phyloP scores from a whole-genome alignment of 1,140 invertebrate genomes.

The Drosophila tristis region DNA sequence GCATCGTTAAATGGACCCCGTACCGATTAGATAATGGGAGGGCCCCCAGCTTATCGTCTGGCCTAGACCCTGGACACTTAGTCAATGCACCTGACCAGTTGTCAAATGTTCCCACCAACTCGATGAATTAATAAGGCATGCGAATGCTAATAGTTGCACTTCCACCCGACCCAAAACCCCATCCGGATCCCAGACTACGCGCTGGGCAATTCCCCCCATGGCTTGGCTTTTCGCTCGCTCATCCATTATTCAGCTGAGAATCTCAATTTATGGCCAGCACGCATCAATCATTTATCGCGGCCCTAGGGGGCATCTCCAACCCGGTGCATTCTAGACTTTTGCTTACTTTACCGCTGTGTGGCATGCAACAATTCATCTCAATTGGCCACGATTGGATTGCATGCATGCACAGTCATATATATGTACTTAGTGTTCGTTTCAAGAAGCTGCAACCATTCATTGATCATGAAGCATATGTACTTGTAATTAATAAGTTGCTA shows the following conservation, averaged over 20 bases:
- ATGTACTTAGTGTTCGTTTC: too few relatives aligned
- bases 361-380: constrained; percentile 67
- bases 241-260: constrained; percentile 16
- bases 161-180: background rate
- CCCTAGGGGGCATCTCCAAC: background rate
- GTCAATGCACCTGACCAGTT: constrained; percentile 11
- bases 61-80: constrained; percentile 37
- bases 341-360: constrained; percentile 8
- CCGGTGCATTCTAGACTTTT: constrained; percentile 13
- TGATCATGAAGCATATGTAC: too few relatives aligned
- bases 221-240: background rate
- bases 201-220: constrained; percentile 22
- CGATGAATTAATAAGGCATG: constrained; percentile 32
- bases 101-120: constrained; percentile 41
- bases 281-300: background rate
- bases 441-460: too few relatives aligned
- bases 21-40: constrained; percentile 57
- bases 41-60: constrained; percentile 31
- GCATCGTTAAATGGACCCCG: constrained; percentile 17
- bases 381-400: constrained; percentile 60
- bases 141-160: background rate
- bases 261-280: constrained; percentile 10
- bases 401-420: constrained; percentile 25
- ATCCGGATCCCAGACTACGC: background rate
- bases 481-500: too few relatives aligned